Conservation (phyloP, 2,888 invertebrate species). For the Endomychus coccineus region DNA sequence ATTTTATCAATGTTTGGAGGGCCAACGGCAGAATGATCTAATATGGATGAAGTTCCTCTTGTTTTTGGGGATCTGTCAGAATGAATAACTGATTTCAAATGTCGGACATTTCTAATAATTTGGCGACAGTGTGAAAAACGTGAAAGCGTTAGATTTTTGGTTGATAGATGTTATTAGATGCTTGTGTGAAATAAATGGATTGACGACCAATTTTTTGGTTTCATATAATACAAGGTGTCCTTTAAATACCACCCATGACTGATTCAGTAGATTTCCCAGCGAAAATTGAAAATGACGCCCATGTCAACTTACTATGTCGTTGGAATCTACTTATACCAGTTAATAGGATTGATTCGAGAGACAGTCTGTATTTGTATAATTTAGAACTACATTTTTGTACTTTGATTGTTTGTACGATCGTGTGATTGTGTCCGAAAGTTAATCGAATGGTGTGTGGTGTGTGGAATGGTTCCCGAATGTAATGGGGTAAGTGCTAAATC, state of each 20-base stretch:
- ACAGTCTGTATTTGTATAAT: too few species aligned
- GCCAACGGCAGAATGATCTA: constrained; percentile 15
- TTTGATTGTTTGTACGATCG: constrained; percentile 30
- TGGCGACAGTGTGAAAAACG: constrained; percentile 17
- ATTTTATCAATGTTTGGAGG: constrained; percentile 14
- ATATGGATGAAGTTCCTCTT: constrained; percentile 19
- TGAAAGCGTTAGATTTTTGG: constrained; percentile 36
- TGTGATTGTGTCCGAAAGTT: constrained; percentile 29
- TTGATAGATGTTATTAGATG: constrained; percentile 27
- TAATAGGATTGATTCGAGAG: too few species aligned
- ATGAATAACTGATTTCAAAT: constrained; percentile 12
- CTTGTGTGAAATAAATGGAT: constrained; percentile 44
- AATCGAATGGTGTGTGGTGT: constrained; percentile 14
- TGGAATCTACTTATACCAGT: too few species aligned
- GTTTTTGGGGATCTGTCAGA: constrained; percentile 22
- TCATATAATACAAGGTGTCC: too few species aligned
- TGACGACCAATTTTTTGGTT: constrained; percentile 20
- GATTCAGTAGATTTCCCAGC: too few species aligned
- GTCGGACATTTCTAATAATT: constrained; percentile 15
- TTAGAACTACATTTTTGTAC: constrained; percentile 33
- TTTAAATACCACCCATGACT: too few species aligned
- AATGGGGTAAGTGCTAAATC: constrained; percentile 35
- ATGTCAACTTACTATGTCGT: too few species aligned
- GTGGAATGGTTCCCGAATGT: constrained; percentile 31
- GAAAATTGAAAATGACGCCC: too few species aligned